Percentiles rank a stretch among this genome's conserved stretches.
Conservation (phyloP, 2,797 vertebrate species). For the Saxicola maurus region DNA sequence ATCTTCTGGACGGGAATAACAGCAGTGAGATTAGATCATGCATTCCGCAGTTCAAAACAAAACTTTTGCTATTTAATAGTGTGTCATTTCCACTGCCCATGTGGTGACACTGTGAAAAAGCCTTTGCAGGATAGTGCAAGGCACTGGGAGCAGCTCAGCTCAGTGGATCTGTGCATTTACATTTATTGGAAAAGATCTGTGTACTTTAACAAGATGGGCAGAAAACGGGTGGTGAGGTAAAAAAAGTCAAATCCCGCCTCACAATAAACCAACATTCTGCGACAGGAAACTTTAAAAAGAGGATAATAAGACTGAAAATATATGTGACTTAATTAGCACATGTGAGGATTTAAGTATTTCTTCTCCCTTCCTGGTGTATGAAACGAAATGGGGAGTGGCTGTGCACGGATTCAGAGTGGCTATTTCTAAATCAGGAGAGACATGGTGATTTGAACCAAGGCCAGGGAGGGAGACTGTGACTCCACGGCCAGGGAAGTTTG, state of each 20-base stretch:
- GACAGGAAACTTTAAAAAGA: not conserved
- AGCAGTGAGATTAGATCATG: not conserved
- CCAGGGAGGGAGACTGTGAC: rapidly evolving
- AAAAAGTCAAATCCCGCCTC: rapidly evolving
- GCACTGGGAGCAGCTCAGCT: not conserved
- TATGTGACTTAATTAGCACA: rapidly evolving
- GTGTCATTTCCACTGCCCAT: not conserved
- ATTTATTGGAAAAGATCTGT: not conserved
- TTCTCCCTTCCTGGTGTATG: not conserved
- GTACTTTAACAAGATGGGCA: not conserved
- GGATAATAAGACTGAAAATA: not conserved
- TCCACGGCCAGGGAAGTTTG: rapidly evolving
- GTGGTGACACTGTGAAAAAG: not conserved
- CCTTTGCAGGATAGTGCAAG: not conserved
- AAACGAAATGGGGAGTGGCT: not conserved
- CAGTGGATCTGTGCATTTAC: rapidly evolving
- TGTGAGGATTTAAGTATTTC: not conserved
- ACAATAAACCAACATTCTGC: not conserved
- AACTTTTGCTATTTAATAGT: not conserved
- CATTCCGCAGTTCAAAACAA: not conserved
- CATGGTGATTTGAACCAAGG: not conserved
- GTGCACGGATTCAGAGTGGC: rapidly evolving
- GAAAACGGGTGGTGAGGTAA: not conserved
- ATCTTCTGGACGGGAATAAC: not conserved
- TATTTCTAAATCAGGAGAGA: rapidly evolving